These are phyloP conservation scores for Aphidius ervi DNA, from an alignment of 1,140 invertebrate genomes.

Conservation along the genomic window DNA sequence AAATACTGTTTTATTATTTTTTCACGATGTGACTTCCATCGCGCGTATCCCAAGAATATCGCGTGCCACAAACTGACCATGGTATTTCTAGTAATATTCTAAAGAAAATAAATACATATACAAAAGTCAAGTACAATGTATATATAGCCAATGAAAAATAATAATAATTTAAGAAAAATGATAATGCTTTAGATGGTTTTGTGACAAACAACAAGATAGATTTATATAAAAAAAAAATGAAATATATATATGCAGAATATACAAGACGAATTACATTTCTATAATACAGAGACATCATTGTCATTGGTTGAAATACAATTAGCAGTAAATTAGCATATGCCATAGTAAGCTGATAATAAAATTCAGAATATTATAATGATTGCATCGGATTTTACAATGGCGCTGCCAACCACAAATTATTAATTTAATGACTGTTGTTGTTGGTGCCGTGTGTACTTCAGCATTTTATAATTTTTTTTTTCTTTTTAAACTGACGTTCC, in stretches of 20 bases:
- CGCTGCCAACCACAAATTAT: slow-evolving; percentile 54
- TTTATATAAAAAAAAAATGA: too few species aligned
- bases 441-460: not conserved
- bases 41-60: slow-evolving; percentile 3
- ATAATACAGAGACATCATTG: slow-evolving; percentile 48
- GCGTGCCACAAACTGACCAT: slow-evolving; percentile 2
- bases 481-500: not conserved
- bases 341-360: slow-evolving; percentile 51
- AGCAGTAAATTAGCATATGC: slow-evolving; percentile 55
- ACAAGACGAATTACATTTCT: too few species aligned
- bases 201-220: too few species aligned
- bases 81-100: too few species aligned
- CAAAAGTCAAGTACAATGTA: too few species aligned
- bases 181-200: too few species aligned
- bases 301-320: slow-evolving; percentile 52
- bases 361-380: slow-evolving; percentile 53
- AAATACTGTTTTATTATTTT: too few species aligned
- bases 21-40: not conserved
- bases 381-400: slow-evolving; percentile 53
- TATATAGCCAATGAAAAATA: too few species aligned
- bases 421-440: slow-evolving; percentile 49
- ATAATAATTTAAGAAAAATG: too few species aligned
- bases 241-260: too few species aligned
- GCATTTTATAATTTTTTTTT: too few species aligned
- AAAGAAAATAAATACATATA: too few species aligned